phyloP scores from a whole-genome alignment of 2,797 vertebrate genomes.

The Anguilla marmorata region DNA sequence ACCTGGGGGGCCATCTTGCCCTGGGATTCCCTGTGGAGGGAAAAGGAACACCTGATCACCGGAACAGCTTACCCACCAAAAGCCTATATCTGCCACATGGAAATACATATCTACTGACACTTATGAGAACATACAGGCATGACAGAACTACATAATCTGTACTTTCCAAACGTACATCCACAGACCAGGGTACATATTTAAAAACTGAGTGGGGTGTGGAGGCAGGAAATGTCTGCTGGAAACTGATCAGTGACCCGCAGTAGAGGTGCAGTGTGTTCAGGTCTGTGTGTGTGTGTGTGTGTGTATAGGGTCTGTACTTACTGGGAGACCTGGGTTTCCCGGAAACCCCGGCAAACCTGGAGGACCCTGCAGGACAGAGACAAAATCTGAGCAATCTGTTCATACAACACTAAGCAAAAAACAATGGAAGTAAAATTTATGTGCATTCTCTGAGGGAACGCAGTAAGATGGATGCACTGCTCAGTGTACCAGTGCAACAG shows the following conservation, averaged over 20 bases:
- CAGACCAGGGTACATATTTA: no score
- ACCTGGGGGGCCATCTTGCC: constrained; percentile 83
- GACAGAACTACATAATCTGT: no score
- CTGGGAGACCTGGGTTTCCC: constrained; percentile 92
- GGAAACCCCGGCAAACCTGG: constrained; percentile 86
- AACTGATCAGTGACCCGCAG: not conserved
- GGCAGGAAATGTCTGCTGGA: not conserved
- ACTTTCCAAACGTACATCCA: no score
- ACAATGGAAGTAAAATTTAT: not conserved
- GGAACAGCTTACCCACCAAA: not conserved
- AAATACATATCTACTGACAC: not conserved
- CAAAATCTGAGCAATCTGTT: not conserved
- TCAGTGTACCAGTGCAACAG: not conserved
- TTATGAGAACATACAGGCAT: not conserved
- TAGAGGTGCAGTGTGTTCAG: not conserved
- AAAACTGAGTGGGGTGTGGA: not conserved
- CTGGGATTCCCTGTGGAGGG: constrained; percentile 78
- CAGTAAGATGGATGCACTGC: not conserved
- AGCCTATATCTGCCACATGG: not conserved
- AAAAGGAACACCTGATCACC: not conserved
- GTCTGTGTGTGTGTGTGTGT: not conserved
- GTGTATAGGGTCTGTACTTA: constrained; percentile 64
- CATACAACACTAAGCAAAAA: not conserved
- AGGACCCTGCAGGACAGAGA: constrained; percentile 77
- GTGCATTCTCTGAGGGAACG: not conserved